Conservation (phyloP, 2,797 vertebrate species). For the Balearica regulorum region DNA sequence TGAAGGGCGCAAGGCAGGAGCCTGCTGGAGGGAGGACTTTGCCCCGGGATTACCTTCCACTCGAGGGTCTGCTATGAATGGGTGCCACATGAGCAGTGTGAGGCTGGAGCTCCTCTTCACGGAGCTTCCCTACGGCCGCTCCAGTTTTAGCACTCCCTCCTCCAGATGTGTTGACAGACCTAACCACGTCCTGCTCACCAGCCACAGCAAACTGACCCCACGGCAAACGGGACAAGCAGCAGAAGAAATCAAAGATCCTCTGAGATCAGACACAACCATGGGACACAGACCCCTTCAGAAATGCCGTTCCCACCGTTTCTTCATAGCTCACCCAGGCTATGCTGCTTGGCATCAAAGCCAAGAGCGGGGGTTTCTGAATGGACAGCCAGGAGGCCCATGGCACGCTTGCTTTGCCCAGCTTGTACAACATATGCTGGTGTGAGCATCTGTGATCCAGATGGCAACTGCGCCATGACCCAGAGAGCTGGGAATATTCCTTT, state of each 20-base stretch:
- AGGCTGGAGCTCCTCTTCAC: background rate
- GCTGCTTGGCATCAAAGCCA: background rate
- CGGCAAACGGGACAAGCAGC: background rate
- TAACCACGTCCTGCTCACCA: background rate
- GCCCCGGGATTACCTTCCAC: background rate
- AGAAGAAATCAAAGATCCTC: background rate
- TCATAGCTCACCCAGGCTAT: background rate
- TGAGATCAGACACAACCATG: background rate
- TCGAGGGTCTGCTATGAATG: background rate
- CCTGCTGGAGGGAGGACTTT: background rate
- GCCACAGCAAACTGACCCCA: background rate
- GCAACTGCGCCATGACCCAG: background rate
- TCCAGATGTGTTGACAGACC: background rate
- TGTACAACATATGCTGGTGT: background rate
- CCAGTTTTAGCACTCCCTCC: background rate
- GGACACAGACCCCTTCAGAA: background rate
- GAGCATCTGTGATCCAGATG: background rate
- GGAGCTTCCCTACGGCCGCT: background rate
- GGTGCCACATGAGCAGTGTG: background rate
- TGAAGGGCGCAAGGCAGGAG: background rate
- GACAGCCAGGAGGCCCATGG: background rate
- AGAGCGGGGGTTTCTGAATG: background rate
- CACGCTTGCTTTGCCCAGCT: background rate
- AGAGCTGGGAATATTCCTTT: background rate
- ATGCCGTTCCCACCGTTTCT: background rate